Percentiles rank a stretch among this genome's conserved stretches.
Conservation (phyloP, 2,113 vertebrate species). For the Trematomus loennbergii region DNA sequence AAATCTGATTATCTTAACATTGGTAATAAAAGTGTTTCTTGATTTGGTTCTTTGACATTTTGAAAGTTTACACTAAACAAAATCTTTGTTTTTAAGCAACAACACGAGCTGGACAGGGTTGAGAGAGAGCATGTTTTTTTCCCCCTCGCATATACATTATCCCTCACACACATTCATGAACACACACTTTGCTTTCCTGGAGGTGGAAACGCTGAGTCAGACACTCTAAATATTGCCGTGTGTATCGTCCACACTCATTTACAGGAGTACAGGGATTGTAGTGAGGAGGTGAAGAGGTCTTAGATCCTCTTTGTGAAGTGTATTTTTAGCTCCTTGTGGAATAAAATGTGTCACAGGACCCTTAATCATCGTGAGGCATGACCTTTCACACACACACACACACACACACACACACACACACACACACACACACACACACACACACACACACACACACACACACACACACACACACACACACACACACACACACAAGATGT, state of each 20-base stretch:
- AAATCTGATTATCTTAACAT: no score
- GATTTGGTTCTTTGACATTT: not conserved
- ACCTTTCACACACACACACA: conserved; percentile 41
- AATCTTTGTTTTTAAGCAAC: not conserved
- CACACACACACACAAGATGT: conserved; percentile 45
- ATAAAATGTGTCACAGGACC: conserved; percentile 64
- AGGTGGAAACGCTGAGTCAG: conserved; percentile 63
- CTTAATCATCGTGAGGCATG: conserved; percentile 59
- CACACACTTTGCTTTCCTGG: not conserved
- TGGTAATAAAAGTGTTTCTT: not conserved
- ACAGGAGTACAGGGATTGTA: conserved; percentile 31
- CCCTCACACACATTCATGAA: not conserved
- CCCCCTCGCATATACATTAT: not conserved
- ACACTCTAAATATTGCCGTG: conserved; percentile 7
- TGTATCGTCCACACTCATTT: conserved; percentile 40
- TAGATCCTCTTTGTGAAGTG: conserved; percentile 60
- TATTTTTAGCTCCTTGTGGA: conserved; percentile 63
- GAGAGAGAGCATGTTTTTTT: no score
- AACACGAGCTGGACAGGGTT: no score
- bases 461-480: no score
- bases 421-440: conserved; percentile 19
- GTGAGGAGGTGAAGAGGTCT: conserved; percentile 32
- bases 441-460: conserved; percentile 35
- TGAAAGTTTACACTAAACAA: not conserved
- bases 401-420: conserved; percentile 20